Base-by-base conservation (phyloP, 2,888 invertebrate genomes). In the Limenitis arthemis region DNA sequence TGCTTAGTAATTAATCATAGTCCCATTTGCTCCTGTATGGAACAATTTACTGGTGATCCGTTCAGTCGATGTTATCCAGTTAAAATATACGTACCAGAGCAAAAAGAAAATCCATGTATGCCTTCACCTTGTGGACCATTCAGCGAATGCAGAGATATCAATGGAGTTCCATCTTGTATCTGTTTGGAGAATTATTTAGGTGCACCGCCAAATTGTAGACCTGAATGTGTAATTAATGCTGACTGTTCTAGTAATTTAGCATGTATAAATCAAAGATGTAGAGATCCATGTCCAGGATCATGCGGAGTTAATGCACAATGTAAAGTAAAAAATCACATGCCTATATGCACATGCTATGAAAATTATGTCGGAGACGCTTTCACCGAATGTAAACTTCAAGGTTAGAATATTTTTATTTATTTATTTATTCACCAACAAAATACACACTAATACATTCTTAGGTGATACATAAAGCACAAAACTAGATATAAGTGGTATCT, bases 251-350 rank as follows among this genome's bases (percentile, higher is more conserved):
- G 91, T 65, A 90, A 91, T 68, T 83, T 89, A 63, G 93, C 94
- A 38, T 95, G 95, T 67, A 91, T 94, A 42, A 89, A 90, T 61
- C 90, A 92, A 67, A 92, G 89, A 72, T 94, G 94, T 71, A 84
- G 78, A 59, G 93, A 94, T 73, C 94, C 94, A n/a, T 95, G 94
- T 64, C 92, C 92, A 7, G 94, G 94, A 8, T 92, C 92, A 6
- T 95, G 93, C 66, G 92, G 93, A 42, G 66, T 89, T 53, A 86
- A 88, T 64, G 88, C 93, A 51, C 82, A 87, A 61, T 90, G 92
- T 66, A 73, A 73, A 38, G 91, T 94, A 6, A 88, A 90, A 56
- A 92, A 91, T 68, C 93, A 94, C 65, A 91, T 88, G 53, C 93
- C 94, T 1, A 89, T 90, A 47, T 95, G 95, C 70, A 86, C 89